phyloP scores from a whole-genome alignment of 2,113 vertebrate genomes.

The Tachysurus fulvidraco region DNA sequence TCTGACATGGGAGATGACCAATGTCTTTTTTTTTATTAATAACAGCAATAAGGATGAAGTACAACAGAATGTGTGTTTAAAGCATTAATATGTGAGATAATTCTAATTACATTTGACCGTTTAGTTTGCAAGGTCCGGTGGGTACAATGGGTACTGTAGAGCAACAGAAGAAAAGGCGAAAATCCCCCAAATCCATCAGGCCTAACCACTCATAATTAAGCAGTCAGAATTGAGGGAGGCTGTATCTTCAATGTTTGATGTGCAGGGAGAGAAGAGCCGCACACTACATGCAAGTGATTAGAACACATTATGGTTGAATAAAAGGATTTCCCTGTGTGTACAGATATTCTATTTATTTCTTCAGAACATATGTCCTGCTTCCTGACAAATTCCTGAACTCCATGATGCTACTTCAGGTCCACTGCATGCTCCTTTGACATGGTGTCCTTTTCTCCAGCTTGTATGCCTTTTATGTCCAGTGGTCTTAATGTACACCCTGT shows the following conservation, averaged over 20 bases:
- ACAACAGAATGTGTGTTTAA: not conserved
- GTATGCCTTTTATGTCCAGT: not conserved
- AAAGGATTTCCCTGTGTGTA: not conserved
- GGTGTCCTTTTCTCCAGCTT: not conserved
- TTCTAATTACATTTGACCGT: not conserved
- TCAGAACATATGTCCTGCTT: not conserved
- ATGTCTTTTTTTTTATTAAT: not conserved
- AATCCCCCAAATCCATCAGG: slow-evolving; percentile 6
- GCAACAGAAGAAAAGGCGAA: not conserved
- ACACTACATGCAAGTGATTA: not conserved
- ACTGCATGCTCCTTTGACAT: not conserved
- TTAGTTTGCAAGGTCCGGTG: too few species aligned
- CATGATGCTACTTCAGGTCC: not conserved
- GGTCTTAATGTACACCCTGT: not conserved
- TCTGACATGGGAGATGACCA: not conserved
- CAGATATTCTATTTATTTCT: not conserved
- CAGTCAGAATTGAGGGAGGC: not conserved
- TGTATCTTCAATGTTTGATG: not conserved
- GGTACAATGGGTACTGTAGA: not conserved
- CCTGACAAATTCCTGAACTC: not conserved
- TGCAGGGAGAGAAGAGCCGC: not conserved
- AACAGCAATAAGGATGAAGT: not conserved
- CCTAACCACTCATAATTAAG: not conserved
- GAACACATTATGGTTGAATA: not conserved
- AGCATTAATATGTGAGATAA: not conserved